A percentile compares a stretch with the other conserved stretches of the same genome.
Evolutionary conservation across 2,113 vertebrate species (phyloP).

Genomic region (Plecturocebus donacophilus): DNA sequence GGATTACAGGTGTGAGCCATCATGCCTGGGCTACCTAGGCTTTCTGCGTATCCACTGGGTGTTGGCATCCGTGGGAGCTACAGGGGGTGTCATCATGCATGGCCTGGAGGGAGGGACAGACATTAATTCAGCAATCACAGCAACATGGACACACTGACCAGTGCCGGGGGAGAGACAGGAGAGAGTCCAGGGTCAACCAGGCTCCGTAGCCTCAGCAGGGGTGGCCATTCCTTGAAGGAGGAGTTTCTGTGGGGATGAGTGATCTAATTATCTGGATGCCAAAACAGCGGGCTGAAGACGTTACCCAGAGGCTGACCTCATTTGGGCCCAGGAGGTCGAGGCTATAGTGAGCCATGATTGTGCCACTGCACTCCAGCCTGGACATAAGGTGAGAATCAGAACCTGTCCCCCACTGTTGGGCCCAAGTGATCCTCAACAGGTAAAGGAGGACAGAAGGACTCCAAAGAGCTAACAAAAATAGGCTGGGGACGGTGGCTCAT

Average conservation of each 20-base stretch:
- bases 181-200: too few relatives aligned
- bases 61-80: background rate
- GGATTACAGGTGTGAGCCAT: too few relatives aligned
- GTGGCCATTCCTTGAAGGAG: background rate
- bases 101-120: background rate
- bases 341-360: too few relatives aligned
- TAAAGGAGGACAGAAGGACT: background rate
- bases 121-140: background rate
- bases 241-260: background rate
- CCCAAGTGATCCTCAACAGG: too few relatives aligned
- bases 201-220: background rate
- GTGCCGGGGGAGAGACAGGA: too few relatives aligned
- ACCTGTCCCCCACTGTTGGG: too few relatives aligned
- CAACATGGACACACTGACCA: accelerated
- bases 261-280: background rate
- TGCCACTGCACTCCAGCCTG: too few relatives aligned
- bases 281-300: background rate
- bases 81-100: accelerated
- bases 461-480: background rate
- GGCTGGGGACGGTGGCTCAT: background rate
- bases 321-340: too few relatives aligned
- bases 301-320: background rate
- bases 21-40: background rate
- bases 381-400: too few relatives aligned
- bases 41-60: background rate